phyloP scores from a whole-genome alignment of 2,113 vertebrate species.

The Actinemys pallida region DNA sequence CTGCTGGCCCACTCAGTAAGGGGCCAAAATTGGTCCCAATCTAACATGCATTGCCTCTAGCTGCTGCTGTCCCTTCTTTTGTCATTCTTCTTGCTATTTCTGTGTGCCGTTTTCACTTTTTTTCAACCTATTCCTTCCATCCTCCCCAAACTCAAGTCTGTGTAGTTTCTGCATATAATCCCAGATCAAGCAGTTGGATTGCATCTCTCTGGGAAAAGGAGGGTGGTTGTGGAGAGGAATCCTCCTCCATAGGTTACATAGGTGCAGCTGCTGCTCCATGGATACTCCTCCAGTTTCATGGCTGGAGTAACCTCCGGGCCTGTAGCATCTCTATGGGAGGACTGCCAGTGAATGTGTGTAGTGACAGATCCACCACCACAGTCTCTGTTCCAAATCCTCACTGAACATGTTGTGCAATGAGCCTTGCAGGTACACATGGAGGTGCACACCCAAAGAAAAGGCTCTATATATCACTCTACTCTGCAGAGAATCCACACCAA shows the following conservation, averaged over 20 bases:
- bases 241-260: background rate
- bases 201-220: background rate
- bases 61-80: too few relatives aligned
- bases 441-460: background rate
- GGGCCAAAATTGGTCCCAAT: background rate
- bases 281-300: background rate
- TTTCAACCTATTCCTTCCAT: background rate
- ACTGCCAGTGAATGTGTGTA: background rate
- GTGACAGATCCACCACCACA: background rate
- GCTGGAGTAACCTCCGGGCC: background rate
- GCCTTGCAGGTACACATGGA: background rate
- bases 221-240: too few relatives aligned
- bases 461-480: background rate
- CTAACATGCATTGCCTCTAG: background rate
- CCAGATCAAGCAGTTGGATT: background rate
- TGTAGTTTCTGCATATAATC: background rate
- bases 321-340: background rate
- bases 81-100: background rate
- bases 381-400: background rate
- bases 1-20: background rate
- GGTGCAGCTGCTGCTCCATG: background rate
- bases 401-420: background rate
- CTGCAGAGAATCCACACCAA: background rate
- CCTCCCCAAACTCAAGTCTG: background rate
- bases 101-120: background rate